Evolutionary conservation across 2,797 vertebrate species (phyloP).

Genomic region (Linurgus olivaceus): DNA sequence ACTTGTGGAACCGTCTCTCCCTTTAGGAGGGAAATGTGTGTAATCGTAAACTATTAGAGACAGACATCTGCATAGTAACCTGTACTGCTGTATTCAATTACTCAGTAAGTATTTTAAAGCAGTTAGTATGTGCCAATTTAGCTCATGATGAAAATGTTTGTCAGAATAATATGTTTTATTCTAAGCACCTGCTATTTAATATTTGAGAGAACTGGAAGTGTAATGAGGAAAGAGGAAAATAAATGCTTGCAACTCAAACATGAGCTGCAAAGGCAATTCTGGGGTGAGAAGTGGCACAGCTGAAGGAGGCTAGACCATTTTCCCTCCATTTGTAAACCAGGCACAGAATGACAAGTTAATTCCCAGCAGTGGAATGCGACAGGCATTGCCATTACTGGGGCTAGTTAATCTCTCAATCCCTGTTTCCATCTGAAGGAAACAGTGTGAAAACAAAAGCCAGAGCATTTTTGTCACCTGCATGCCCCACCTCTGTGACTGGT

Average conservation of each 20-base stretch:
- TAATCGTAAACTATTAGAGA: constrained; percentile 43
- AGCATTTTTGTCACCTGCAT: neutral
- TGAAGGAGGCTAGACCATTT: neutral
- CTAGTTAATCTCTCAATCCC: constrained; percentile 37
- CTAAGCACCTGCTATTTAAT: constrained; percentile 50
- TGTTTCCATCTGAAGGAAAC: neutral
- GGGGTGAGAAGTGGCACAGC: constrained; percentile 18
- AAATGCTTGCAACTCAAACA: neutral
- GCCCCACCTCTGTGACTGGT: neutral
- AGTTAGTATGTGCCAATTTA: constrained; percentile 40
- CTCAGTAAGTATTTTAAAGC: constrained; percentile 29
- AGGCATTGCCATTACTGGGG: neutral
- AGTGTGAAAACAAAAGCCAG: neutral
- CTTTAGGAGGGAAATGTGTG: constrained; percentile 18
- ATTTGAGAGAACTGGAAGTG: constrained; percentile 13
- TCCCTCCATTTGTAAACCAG: constrained; percentile 25
- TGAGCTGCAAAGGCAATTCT: constrained; percentile 16
- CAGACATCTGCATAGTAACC: constrained; percentile 57
- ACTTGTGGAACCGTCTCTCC: neutral
- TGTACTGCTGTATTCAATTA: constrained; percentile 48
- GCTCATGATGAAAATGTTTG: constrained; percentile 56
- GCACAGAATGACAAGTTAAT: constrained; percentile 44
- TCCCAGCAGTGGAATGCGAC: neutral
- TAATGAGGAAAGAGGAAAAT: constrained; percentile 41
- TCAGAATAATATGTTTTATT: constrained; percentile 58